A percentile compares a stretch with the other conserved stretches of the same genome.
Conservation (phyloP, 2,113 vertebrate genomes). For the Corythornis cristatus region DNA sequence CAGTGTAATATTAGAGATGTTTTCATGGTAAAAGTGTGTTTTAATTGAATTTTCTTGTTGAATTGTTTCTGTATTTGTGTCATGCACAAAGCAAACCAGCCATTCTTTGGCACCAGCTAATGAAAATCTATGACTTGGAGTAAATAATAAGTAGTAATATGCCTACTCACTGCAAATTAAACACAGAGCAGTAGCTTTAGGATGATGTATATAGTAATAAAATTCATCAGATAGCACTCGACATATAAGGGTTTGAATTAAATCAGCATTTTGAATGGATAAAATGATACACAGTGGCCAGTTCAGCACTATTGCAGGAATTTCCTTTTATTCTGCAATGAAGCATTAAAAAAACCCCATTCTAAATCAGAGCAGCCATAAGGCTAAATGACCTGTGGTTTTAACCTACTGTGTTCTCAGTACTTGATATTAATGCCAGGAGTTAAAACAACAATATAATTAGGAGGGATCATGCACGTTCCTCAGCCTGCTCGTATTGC, state of each 20-base stretch:
- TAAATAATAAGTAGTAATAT: slow-evolving; percentile 21
- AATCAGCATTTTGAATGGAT: neutral
- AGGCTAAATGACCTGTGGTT: neutral
- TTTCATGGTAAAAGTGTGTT: neutral
- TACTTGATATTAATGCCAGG: neutral
- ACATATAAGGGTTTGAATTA: neutral
- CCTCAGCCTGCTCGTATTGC: neutral
- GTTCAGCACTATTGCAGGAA: neutral
- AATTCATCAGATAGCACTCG: neutral
- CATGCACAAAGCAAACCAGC: neutral
- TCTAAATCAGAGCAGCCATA: neutral
- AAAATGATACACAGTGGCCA: neutral
- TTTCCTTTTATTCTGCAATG: slow-evolving; percentile 1
- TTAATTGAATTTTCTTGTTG: neutral
- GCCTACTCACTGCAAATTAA: neutral
- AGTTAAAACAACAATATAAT: neutral
- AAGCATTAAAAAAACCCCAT: neutral
- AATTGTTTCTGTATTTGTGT: neutral
- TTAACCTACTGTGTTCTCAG: neutral
- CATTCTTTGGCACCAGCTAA: neutral
- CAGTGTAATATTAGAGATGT: neutral
- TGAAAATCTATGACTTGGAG: neutral
- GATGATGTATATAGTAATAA: neutral
- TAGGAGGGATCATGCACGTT: neutral
- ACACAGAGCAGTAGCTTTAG: neutral